Evolutionary conservation across 2,797 vertebrate genomes (phyloP).

Genomic region (Anguilla megastoma): DNA sequence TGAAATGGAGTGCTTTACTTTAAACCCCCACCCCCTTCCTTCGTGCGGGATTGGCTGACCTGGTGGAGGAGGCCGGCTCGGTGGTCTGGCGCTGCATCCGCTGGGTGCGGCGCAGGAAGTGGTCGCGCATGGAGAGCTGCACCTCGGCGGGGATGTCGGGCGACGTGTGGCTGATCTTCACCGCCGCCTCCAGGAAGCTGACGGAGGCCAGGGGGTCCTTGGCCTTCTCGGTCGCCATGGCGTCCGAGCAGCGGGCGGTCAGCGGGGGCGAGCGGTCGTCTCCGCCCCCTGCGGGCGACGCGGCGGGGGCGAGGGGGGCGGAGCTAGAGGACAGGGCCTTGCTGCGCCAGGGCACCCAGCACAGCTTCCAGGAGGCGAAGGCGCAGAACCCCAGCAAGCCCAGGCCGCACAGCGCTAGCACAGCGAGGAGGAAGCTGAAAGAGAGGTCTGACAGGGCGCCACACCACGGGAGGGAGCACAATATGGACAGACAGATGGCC

Average conservation of each 20-base stretch:
- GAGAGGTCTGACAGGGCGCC: slow-evolving; percentile 77
- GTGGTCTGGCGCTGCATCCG: slow-evolving; percentile 94
- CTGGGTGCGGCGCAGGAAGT: slow-evolving; percentile 85
- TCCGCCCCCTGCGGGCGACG: slow-evolving; percentile 56
- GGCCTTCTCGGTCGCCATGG: slow-evolving; percentile 93
- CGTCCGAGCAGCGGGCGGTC: slow-evolving; percentile 55
- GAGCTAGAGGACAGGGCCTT: slow-evolving; percentile 77
- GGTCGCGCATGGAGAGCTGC: slow-evolving; percentile 95
- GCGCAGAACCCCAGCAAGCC: slow-evolving; percentile 88
- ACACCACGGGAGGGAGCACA: slow-evolving; percentile 60
- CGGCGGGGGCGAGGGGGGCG: slow-evolving; percentile 56
- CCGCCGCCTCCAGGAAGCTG: slow-evolving; percentile 91
- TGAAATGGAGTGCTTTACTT: neutral
- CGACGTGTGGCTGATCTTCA: slow-evolving; percentile 98
- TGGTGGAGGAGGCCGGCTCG: slow-evolving; percentile 90
- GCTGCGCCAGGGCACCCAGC: slow-evolving; percentile 84
- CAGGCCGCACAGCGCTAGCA: slow-evolving; percentile 87
- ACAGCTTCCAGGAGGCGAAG: slow-evolving; percentile 94
- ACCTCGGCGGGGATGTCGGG: slow-evolving; percentile 96
- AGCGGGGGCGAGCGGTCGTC: slow-evolving; percentile 49
- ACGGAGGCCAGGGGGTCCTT: slow-evolving; percentile 82
- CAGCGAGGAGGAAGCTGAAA: slow-evolving; percentile 84
- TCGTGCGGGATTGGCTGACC: slow-evolving; percentile 68
- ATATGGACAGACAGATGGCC: slow-evolving; percentile 77
- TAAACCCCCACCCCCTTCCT: too few species aligned